These are phyloP conservation scores for Drosophila nebulosa DNA, from an alignment of 1,140 invertebrate genomes.

Conservation along the genomic window DNA sequence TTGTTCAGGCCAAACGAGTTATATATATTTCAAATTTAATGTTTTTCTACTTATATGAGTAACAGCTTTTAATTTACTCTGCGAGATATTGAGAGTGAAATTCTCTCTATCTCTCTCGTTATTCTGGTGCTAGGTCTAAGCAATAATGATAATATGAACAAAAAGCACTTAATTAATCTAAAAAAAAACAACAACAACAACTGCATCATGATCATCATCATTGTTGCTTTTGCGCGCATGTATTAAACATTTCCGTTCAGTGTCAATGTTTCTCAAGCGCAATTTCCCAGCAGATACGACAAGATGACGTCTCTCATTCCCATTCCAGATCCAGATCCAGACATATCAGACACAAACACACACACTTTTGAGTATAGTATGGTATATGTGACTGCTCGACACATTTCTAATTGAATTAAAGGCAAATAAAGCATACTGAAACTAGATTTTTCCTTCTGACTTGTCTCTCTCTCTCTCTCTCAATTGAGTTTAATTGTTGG, in stretches of 20 bases:
- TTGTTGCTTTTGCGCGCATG: slow-evolving; percentile 52
- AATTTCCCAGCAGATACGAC: slow-evolving; percentile 63
- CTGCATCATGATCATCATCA: slow-evolving; percentile 45
- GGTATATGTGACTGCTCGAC: slow-evolving; percentile 18
- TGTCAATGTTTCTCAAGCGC: slow-evolving; percentile 79
- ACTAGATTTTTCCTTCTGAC: slow-evolving; percentile 59
- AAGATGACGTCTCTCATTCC: slow-evolving; percentile 6
- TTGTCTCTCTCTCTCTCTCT: neutral
- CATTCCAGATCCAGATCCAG: neutral
- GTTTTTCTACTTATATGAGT: too few species aligned
- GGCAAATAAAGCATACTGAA: slow-evolving; percentile 62
- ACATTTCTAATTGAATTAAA: slow-evolving; percentile 80
- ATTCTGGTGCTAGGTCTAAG: slow-evolving; percentile 51
- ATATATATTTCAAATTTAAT: neutral
- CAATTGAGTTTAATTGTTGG: slow-evolving; percentile 79
- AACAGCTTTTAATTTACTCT: too few species aligned
- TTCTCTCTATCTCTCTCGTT: slow-evolving; percentile 1
- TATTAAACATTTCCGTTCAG: slow-evolving; percentile 81
- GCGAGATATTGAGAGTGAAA: slow-evolving; percentile 6
- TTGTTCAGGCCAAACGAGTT: neutral
- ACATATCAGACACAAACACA: slow-evolving; percentile 41
- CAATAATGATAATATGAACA: slow-evolving; percentile 36
- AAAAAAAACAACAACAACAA: slow-evolving; percentile 33
- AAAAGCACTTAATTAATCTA: slow-evolving; percentile 67
- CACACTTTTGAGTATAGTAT: slow-evolving; percentile 9